phyloP scores from a whole-genome alignment of 2,888 invertebrate species.

The Tridacna gigas region DNA sequence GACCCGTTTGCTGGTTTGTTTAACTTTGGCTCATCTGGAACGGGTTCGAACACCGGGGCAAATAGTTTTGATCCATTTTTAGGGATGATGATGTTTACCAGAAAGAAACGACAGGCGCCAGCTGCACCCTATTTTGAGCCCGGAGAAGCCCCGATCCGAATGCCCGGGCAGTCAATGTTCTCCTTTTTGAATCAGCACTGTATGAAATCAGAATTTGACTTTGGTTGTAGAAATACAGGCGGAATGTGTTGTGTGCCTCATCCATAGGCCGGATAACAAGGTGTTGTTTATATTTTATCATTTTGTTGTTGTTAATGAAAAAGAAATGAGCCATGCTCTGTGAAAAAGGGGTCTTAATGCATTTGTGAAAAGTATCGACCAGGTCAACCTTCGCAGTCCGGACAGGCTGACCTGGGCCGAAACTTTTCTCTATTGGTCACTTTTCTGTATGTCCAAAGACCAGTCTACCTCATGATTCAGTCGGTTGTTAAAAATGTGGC shows the following conservation, averaged over 20 bases:
- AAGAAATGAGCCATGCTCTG: too few relatives aligned
- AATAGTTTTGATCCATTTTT: conserved; percentile 31
- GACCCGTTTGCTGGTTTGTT: conserved; percentile 13
- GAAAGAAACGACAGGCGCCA: conserved; percentile 45
- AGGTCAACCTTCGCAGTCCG: too few relatives aligned
- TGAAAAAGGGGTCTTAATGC: too few relatives aligned
- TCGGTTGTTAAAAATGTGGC: too few relatives aligned
- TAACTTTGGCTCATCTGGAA: conserved; percentile 16
- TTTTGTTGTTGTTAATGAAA: too few relatives aligned
- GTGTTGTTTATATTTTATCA: not conserved
- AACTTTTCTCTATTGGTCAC: too few relatives aligned
- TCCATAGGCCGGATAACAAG: not conserved
- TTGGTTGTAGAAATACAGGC: conserved; percentile 47
- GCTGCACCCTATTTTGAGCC: conserved; percentile 27
- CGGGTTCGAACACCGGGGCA: not conserved
- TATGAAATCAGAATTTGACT: conserved; percentile 51
- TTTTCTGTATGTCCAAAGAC: too few relatives aligned
- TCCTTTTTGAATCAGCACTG: conserved; percentile 49
- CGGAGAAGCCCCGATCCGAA: conserved; percentile 39
- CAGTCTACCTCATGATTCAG: too few relatives aligned
- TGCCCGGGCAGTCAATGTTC: conserved; percentile 30
- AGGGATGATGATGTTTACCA: conserved; percentile 30
- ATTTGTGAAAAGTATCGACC: too few relatives aligned
- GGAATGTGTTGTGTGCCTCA: conserved; percentile 56
- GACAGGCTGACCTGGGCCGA: too few relatives aligned